A percentile compares a stretch with the other conserved stretches of the same genome.
These are phyloP conservation scores for Epinotia brunnichana DNA, from an alignment of 2,888 invertebrate species.

Conservation along the genomic window DNA sequence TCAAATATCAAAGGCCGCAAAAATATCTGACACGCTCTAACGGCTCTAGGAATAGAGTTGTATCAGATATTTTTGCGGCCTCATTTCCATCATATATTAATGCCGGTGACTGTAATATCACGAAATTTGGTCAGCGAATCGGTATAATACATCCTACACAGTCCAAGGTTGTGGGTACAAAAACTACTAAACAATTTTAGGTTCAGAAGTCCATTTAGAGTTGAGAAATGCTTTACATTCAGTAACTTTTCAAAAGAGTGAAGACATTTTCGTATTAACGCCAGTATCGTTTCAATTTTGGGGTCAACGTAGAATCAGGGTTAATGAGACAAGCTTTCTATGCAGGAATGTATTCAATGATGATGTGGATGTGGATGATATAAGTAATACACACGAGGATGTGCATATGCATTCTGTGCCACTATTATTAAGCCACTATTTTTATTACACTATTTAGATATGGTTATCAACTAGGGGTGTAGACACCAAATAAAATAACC, in stretches of 20 bases:
- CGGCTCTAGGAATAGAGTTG: no score
- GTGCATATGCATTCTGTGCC: not conserved
- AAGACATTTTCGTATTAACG: conserved; percentile 24
- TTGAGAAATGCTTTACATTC: conserved; percentile 3
- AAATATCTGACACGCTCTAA: no score
- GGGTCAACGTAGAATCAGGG: conserved; percentile 6
- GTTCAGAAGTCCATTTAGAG: not conserved
- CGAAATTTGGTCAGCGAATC: not conserved
- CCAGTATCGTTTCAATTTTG: conserved; percentile 5
- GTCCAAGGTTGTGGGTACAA: not conserved
- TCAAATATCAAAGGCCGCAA: no score
- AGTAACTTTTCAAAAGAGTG: conserved; percentile 1
- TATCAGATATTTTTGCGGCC: no score
- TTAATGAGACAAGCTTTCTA: conserved; percentile 26
- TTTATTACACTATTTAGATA: no score
- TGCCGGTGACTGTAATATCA: no score
- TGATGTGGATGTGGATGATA: not conserved
- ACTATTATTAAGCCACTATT: not conserved
- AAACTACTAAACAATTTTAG: not conserved
- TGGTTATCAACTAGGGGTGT: no score
- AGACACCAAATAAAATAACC: no score
- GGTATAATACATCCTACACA: not conserved
- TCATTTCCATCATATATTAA: no score
- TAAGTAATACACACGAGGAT: not conserved
- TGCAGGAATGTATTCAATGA: conserved; percentile 14